A percentile compares a stretch with the other conserved stretches of the same genome.
Evolutionary conservation across 2,888 invertebrate genomes (phyloP).

Genomic region (Scrobipalpa atriplicella): DNA sequence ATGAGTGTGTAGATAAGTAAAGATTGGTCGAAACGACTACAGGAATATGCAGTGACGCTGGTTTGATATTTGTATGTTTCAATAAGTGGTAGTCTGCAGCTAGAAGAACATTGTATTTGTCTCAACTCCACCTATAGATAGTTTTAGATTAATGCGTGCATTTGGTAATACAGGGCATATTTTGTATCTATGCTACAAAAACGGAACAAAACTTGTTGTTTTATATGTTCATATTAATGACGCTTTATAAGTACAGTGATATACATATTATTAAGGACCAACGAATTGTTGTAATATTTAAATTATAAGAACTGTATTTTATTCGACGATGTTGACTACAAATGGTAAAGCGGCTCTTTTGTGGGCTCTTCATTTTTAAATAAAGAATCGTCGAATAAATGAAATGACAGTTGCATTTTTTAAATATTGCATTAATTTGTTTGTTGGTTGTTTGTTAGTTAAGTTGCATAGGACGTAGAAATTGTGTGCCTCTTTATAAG

Average conservation of each 20-base stretch:
- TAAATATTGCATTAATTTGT: neutral
- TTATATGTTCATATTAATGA: neutral
- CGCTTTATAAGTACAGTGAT: conserved; percentile 30
- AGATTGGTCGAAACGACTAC: neutral
- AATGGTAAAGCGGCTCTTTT: no score
- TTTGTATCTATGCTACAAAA: conserved; percentile 11
- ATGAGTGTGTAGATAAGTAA: neutral
- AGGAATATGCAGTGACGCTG: neutral
- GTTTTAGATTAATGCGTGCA: neutral
- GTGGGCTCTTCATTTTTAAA: neutral
- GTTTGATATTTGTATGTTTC: neutral
- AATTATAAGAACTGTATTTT: neutral
- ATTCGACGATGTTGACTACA: neutral
- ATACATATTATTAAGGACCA: conserved; percentile 32
- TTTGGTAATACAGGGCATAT: conserved; percentile 16
- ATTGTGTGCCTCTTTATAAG: conserved; percentile 58
- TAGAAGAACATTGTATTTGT: neutral
- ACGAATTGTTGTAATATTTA: neutral
- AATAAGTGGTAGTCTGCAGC: neutral
- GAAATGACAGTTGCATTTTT: neutral
- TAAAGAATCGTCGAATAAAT: neutral
- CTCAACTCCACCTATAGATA: neutral
- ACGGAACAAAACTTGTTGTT: neutral
- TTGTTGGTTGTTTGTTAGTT: no score
- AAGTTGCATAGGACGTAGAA: conserved; percentile 34